Base-by-base conservation (phyloP, 2,888 invertebrate genomes). In the Aspidapion aeneum region DNA sequence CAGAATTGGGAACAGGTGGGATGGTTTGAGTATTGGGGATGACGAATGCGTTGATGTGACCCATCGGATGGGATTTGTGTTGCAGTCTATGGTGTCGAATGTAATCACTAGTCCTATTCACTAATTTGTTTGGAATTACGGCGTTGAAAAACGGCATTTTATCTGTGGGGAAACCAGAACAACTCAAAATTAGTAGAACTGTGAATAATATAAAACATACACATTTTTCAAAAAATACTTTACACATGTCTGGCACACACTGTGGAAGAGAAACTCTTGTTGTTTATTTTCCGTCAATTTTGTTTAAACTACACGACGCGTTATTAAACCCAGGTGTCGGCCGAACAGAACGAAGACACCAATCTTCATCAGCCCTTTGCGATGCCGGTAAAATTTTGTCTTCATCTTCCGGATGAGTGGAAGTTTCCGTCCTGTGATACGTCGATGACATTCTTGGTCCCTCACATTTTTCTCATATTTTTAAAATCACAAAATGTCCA, bases 121-220 rank as follows among this genome's bases (percentile, higher is more conserved):
- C 35, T 35, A 35, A 35, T 35, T 35, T 35, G 35, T 35, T 12
- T 12, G 35, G 35, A n/a, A n/a, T n/a, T 7, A 35, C 35, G 35
- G 12, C 3, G 12, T 35, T 35, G 12, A 35, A 35, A 35, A 35
- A 35, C 12, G 35, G 35, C 78, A 76, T 77, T 68, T 74, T 78
- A 79, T 80, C 79, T 75, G 78, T 79, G 79, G 77, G 79, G 79
- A 79, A 79, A 76, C 78, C 79, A 69, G 79, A 78, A 77, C 79
- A 80, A 78, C 78, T 78, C 71, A 79, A 75, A 74, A 79, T 73
- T 68, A 78, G 76, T 76, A 79, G 75, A 72, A 79, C 74, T 77
- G 79, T 77, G 77, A 80, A 76, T 71, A 79, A 78, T 75, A 79
- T 69, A 75, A 80, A 77, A 78, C 78, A 80, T 77, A 78, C 77